These are phyloP conservation scores for Solea solea DNA, from an alignment of 2,113 vertebrate genomes.

Conservation along the genomic window DNA sequence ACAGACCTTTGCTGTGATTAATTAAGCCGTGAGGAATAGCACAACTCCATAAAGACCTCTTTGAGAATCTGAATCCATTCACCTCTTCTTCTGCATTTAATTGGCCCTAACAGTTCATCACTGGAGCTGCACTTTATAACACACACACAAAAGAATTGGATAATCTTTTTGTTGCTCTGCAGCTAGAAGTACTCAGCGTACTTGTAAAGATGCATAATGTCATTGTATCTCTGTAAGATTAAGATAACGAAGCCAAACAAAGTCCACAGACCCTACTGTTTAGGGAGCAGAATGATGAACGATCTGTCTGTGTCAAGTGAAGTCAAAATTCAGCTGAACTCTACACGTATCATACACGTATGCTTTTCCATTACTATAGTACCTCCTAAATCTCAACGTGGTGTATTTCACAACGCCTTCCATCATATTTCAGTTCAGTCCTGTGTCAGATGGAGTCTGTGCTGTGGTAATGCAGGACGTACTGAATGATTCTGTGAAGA, in stretches of 20 bases:
- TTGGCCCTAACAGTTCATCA: slow-evolving; percentile 73
- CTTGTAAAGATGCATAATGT: slow-evolving; percentile 26
- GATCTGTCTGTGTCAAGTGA: too few relatives aligned
- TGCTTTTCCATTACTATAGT: too few relatives aligned
- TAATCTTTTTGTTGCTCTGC: slow-evolving; percentile 56
- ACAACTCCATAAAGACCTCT: slow-evolving; percentile 65
- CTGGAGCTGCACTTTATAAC: slow-evolving; percentile 17
- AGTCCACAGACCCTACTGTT: too few relatives aligned
- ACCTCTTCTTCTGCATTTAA: slow-evolving; percentile 65
- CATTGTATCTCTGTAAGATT: background rate
- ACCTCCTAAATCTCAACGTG: too few relatives aligned
- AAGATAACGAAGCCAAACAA: background rate
- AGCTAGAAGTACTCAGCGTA: slow-evolving; percentile 14
- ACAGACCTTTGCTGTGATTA: slow-evolving; percentile 70
- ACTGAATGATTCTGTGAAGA: too few relatives aligned
- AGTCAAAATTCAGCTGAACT: too few relatives aligned
- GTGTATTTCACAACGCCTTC: too few relatives aligned
- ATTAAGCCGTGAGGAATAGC: slow-evolving; percentile 78
- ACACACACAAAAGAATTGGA: slow-evolving; percentile 29
- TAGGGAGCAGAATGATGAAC: too few relatives aligned
- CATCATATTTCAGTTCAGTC: too few relatives aligned
- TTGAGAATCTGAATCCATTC: slow-evolving; percentile 74
- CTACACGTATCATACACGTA: too few relatives aligned
- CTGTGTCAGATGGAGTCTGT: too few relatives aligned
- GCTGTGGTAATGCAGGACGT: too few relatives aligned